Base-by-base conservation (phyloP, 1,140 invertebrate species). In the Drosophila persimilis region DNA sequence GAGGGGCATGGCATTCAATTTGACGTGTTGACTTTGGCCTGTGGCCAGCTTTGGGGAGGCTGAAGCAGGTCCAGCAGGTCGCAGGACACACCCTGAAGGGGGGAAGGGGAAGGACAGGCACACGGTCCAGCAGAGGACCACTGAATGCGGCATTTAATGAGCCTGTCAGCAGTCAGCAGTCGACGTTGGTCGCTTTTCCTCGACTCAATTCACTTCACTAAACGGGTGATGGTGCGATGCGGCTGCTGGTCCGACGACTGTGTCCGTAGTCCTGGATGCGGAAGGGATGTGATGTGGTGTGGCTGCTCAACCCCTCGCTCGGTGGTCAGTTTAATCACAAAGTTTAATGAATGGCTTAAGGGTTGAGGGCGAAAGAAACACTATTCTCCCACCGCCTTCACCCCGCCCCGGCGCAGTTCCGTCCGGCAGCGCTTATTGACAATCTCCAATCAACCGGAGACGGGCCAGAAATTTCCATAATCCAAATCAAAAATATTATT, bases 341-440 rank as follows among this genome's bases (percentile, higher is more conserved):
- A 85, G 81, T 80, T 85, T 86, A 85, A 85, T 88, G 81, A 85
- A 85, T 69, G 62, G 83, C 85, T 85, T 88, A 85, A 80, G 52
- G 57, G 62, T 75, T 62, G 58, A 45, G 54, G 35, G 29, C 41
- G 45, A 13, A 50, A 0, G 24, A 26, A 5, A 39, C 35, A 39
- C 35, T 13, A 13, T 2, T n/a, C n/a, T 26, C 13, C 44, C 17
- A 17, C 17, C 17, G 17, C 17, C 17, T 17, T 1, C 17, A 17
- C 17, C 17, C 17, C 17, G 17, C 11, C 55, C 54, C 20, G 1
- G 20, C 11, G 44, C 54, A 7, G 24, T 63, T 65, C 35, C 35
- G 20, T 63, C 35, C 35, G 20, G 9, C 20, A 35, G 39, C 46
- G 47, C 46, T 45, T 65, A 66, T 66, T 66, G 60, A 53, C 46